Evolutionary conservation across 2,797 vertebrate species (phyloP), one percentile per base, ranked within the genome.

Genomic region (Spinibarbus caldwelli): DNA sequence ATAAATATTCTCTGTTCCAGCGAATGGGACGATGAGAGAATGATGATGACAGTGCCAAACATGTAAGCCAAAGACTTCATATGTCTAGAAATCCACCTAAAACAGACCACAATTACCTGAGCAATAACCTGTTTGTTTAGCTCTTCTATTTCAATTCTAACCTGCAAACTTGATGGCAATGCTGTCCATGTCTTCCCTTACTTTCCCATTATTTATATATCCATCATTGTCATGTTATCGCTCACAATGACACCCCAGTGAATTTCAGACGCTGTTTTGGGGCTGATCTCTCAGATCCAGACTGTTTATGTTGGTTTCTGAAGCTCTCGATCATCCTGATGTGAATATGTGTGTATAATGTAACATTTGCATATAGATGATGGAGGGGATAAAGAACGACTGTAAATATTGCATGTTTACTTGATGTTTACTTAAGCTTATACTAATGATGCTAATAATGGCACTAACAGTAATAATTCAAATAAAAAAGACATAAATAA

Each of bases 401-500:
- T 95, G 93, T 95, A 94, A 92, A 94, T 94, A 92, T 86, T 94
- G 94, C 95, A 96, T 96, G 95, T 90, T 94, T 91, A 93, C 91
- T 93, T 89, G 89, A 87, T 95, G 94, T 95, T 92, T 92, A 89
- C 91, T 93, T 92, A 92, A 91, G 59, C 59, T 64, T 64, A 92
- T 91, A 87, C 92, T 90, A 92, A 92, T 92, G 94, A 94, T 94
- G 93, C 94, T 92, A 86, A 85, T 76, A 85, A 86, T 34, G n/a
- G 43, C n/a, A 21, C 4, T 29, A 21, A 36, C 10, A 87, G 91
- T 90, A 91, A 92, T 92, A 94, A 94, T 93, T 94, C 94, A 92
- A 88, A 86, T 78, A 86, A 86, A 81, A 67, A 84, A 38, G 23
- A 75, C 29, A 3, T 64, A 54, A 52, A 52, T 6, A 21, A 12